Evolutionary conservation across 2,888 invertebrate species (phyloP).

Genomic region (Sinopyrophorus schimmeli): DNA sequence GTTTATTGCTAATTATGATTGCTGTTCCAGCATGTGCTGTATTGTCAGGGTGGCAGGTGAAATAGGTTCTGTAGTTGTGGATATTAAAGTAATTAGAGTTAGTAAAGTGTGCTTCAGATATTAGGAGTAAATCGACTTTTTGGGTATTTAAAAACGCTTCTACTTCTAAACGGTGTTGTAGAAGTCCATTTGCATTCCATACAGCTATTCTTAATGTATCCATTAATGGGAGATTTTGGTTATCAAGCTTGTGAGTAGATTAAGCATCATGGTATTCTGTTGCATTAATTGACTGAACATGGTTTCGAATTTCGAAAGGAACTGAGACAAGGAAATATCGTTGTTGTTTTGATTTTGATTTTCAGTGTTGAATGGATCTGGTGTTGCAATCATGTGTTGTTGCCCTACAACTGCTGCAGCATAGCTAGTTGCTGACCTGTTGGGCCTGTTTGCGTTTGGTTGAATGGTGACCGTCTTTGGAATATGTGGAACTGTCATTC

Average conservation of each 20-base stretch:
- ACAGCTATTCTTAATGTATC: constrained; percentile 1
- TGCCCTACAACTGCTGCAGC: not conserved
- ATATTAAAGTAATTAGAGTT: constrained; percentile 18
- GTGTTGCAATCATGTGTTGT: constrained; percentile 1
- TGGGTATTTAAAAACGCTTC: constrained; percentile 10
- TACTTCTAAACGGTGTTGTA: constrained; percentile 3
- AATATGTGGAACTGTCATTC: not conserved
- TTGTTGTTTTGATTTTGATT: constrained; percentile 5
- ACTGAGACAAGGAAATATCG: not conserved
- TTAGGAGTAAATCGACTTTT: constrained; percentile 22
- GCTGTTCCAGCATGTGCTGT: constrained; percentile 26
- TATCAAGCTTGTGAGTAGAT: constrained; percentile 4
- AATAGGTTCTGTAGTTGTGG: constrained; percentile 16
- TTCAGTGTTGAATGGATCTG: not conserved
- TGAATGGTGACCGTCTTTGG: not conserved
- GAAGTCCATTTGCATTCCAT: constrained; percentile 2
- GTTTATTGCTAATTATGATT: constrained; percentile 27
- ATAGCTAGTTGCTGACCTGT: not conserved
- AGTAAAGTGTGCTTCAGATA: constrained; percentile 31
- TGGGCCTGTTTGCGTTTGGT: constrained; percentile 1
- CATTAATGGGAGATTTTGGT: constrained; percentile 2
- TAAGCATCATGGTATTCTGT: constrained; percentile 3
- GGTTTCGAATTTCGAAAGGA: constrained; percentile 1
- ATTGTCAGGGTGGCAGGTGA: constrained; percentile 21
- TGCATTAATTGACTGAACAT: constrained; percentile 1